phyloP scores from a whole-genome alignment of 2,888 invertebrate genomes.

The Pegoplata infirma region DNA sequence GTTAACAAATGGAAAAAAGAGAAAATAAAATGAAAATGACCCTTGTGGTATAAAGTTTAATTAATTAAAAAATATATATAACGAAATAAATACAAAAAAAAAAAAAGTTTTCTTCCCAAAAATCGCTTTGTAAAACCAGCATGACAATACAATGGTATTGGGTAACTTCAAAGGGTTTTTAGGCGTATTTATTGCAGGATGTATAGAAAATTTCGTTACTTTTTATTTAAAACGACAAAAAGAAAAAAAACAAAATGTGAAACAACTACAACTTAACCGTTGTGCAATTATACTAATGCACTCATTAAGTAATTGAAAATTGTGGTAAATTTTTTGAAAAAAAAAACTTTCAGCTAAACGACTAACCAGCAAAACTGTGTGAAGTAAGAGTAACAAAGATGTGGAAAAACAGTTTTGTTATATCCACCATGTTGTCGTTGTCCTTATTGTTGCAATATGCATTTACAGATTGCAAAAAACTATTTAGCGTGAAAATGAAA shows the following conservation, averaged over 20 bases:
- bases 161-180: neutral
- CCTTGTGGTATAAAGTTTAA: conserved; percentile 46
- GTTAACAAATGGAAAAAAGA: conserved; percentile 17
- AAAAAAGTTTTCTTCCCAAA: conserved; percentile 1
- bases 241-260: conserved; percentile 12
- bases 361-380: conserved; percentile 17
- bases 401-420: conserved; percentile 26
- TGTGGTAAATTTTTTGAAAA: conserved; percentile 51
- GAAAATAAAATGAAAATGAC: conserved; percentile 51
- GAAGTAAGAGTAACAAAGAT: conserved; percentile 11
- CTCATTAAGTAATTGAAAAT: conserved; percentile 68
- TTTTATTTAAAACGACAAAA: neutral
- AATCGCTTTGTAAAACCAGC: no score
- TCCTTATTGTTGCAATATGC: conserved; percentile 48
- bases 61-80: conserved; percentile 57
- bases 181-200: neutral
- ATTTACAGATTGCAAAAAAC: conserved; percentile 41
- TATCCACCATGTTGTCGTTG: conserved; percentile 35
- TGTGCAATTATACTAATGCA: conserved; percentile 67
- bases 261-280: conserved; percentile 37
- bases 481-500: conserved; percentile 27
- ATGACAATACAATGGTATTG: neutral
- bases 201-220: neutral
- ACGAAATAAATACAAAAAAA: conserved; percentile 16
- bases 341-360: conserved; percentile 29